A percentile compares a stretch with the other conserved stretches of the same genome.
Conservation (phyloP, 1,140 invertebrate species). For the Drosophila chauvacae region DNA sequence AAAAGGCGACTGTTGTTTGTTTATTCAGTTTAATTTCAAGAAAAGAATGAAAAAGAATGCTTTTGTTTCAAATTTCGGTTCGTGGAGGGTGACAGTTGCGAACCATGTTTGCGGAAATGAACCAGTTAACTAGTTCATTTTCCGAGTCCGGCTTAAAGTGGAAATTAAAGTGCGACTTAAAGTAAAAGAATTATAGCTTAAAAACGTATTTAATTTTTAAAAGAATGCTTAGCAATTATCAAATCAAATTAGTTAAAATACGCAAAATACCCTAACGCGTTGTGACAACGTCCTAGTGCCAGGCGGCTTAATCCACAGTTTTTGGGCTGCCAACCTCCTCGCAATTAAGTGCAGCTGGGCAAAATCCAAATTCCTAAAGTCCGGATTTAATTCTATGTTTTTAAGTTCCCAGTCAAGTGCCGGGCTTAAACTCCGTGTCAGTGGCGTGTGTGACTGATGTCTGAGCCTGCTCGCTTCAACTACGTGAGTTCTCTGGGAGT, state of each 20-base stretch:
- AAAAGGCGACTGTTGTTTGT: slow-evolving; percentile 15
- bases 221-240: background rate
- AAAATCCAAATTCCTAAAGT: slow-evolving; percentile 7
- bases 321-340: slow-evolving; percentile 13
- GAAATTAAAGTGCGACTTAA: background rate
- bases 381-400: background rate
- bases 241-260: background rate
- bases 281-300: slow-evolving; percentile 4
- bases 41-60: background rate
- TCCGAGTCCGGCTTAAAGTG: background rate
- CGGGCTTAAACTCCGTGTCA: background rate
- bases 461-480: slow-evolving; percentile 21
- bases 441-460: slow-evolving; percentile 29
- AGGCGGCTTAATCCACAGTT: slow-evolving; percentile 8
- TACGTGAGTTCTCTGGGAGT: slow-evolving; percentile 23
- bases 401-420: background rate
- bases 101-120: background rate
- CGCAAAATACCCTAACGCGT: slow-evolving; percentile 25
- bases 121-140: background rate
- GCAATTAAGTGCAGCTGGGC: slow-evolving; percentile 10
- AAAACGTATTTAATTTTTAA: too few relatives aligned
- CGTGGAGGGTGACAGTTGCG: slow-evolving; percentile 4
- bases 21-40: slow-evolving; percentile 29
- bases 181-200: too few relatives aligned
- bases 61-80: slow-evolving; percentile 15